Conservation (phyloP, 1,140 invertebrate genomes). For the Drosophila tropicalis region DNA sequence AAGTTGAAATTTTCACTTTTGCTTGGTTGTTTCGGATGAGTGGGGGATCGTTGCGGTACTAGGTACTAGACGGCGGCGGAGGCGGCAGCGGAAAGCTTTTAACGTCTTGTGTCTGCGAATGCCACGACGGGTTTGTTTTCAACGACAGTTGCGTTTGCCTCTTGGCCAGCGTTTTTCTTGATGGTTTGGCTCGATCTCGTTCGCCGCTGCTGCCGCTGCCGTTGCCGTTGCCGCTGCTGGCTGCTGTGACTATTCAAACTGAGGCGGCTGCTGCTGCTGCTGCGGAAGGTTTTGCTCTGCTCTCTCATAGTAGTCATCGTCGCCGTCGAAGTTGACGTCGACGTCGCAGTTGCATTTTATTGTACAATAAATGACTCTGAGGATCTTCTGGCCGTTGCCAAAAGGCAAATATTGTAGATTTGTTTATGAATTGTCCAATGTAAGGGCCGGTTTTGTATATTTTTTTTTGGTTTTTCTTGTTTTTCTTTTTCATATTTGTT, state of each 20-base stretch:
- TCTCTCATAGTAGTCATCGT: conserved; percentile 4
- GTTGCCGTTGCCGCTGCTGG: conserved; percentile 27
- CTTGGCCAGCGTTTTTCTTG: conserved; percentile 74
- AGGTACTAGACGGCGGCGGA: conserved; percentile 23
- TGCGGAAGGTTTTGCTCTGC: conserved; percentile 57
- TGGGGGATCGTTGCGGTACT: no score
- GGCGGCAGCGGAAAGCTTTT: conserved; percentile 18
- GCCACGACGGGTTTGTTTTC: conserved; percentile 79
- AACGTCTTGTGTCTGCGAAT: conserved; percentile 75
- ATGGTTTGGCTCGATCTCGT: conserved; percentile 66
- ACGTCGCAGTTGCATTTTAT: conserved; percentile 49
- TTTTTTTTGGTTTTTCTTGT: conserved; percentile 10
- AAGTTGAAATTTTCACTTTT: conserved; percentile 27
- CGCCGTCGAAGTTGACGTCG: conserved; percentile 19
- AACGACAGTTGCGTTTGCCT: conserved; percentile 69
- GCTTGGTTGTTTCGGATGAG: background rate
- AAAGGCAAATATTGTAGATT: conserved; percentile 55
- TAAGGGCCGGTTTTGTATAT: conserved; percentile 60
- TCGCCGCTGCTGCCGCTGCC: conserved; percentile 42
- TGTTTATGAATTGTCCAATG: conserved; percentile 55
- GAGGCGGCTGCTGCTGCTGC: conserved; percentile 37
- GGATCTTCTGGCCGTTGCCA: conserved; percentile 29
- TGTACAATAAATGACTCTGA: conserved; percentile 58
- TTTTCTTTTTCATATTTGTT: background rate
- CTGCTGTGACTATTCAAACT: no score